Evolutionary conservation across 1,140 invertebrate species (phyloP).

Genomic region (Sarcophaga bullata): DNA sequence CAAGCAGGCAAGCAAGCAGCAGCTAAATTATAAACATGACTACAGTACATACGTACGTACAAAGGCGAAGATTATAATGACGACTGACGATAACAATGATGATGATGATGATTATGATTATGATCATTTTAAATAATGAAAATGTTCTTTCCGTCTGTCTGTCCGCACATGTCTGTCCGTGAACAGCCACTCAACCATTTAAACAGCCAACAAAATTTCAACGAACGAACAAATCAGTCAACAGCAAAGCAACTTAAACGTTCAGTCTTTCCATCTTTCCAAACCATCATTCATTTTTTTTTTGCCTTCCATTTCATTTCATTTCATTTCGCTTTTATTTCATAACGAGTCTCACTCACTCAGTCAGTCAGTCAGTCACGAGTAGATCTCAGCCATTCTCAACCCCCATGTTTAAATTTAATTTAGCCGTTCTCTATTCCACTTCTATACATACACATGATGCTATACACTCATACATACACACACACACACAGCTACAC

Average conservation of each 20-base stretch:
- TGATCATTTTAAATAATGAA: constrained; percentile 1
- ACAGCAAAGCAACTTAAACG: not conserved
- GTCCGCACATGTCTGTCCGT: not conserved
- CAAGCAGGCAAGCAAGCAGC: not conserved
- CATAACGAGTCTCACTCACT: no score
- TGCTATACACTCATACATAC: not conserved
- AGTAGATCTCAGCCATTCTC: no score
- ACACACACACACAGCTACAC: not conserved
- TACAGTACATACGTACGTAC: not conserved
- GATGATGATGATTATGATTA: not conserved
- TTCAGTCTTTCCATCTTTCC: constrained; percentile 1
- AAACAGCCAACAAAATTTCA: not conserved
- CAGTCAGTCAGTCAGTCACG: no score
- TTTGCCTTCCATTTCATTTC: not conserved
- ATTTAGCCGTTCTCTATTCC: not conserved
- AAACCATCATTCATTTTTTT: not conserved
- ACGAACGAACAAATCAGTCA: constrained; percentile 4
- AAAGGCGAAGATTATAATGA: not conserved
- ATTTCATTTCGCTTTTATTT: no score
- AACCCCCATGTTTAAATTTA: not conserved
- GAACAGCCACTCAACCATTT: not conserved
- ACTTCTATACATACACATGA: no score
- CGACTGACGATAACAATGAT: not conserved
- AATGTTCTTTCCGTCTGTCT: not conserved
- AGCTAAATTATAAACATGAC: not conserved